A percentile compares a stretch with the other conserved stretches of the same genome.
phyloP scores from a whole-genome alignment of 1,140 invertebrate genomes.

The Hyposmocoma kahamanoa region DNA sequence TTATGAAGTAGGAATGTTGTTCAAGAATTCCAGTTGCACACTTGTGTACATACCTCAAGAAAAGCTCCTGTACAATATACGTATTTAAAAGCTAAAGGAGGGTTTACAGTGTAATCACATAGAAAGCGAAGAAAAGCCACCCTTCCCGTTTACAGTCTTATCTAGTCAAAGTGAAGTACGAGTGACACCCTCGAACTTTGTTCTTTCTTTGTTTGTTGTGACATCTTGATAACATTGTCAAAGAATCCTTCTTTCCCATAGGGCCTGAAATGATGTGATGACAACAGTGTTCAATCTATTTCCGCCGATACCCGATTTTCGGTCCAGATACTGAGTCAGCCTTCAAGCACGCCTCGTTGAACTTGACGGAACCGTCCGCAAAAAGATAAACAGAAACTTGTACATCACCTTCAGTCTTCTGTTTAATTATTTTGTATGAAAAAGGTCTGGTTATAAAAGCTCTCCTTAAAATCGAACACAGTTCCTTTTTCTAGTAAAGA shows the following conservation, averaged over 20 bases:
- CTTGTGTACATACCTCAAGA: too few species aligned
- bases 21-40: too few species aligned
- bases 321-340: conserved; percentile 8
- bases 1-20: too few species aligned
- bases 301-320: conserved; percentile 11
- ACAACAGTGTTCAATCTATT: conserved; percentile 28
- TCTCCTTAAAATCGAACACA: too few species aligned
- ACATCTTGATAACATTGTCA: conserved; percentile 20
- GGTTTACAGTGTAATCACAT: conserved; percentile 12
- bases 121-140: not conserved
- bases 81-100: too few species aligned
- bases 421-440: too few species aligned
- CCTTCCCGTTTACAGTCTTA: conserved; percentile 22
- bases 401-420: too few species aligned
- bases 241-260: conserved; percentile 15
- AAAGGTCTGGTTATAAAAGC: too few species aligned
- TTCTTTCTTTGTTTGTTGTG: conserved; percentile 22
- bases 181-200: conserved; percentile 15
- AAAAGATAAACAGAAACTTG: too few species aligned
- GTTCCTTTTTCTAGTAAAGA: too few species aligned
- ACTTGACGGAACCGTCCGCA: too few species aligned
- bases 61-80: too few species aligned
- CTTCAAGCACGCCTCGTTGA: not conserved
- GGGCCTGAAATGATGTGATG: conserved; percentile 19
- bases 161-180: conserved; percentile 14